phyloP scores from a whole-genome alignment of 2,113 vertebrate genomes.

The Chamaetylas fuelleborni region DNA sequence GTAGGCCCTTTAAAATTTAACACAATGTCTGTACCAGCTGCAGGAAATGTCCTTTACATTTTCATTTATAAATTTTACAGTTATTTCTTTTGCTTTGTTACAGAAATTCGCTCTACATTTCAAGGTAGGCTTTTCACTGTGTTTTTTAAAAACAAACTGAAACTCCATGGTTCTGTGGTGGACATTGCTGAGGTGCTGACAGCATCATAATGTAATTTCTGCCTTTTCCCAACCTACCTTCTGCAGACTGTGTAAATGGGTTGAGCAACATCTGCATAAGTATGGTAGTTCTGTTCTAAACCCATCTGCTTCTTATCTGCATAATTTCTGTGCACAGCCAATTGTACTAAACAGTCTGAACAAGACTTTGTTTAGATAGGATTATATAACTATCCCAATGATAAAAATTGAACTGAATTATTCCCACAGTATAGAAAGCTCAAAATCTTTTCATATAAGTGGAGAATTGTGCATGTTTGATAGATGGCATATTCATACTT shows the following conservation, averaged over 20 bases:
- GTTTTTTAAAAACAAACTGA: neutral
- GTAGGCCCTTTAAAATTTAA: slow-evolving; percentile 58
- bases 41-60: slow-evolving; percentile 32
- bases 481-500: neutral
- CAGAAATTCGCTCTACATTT: neutral
- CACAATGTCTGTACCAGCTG: slow-evolving; percentile 15
- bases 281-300: neutral
- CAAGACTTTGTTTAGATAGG: neutral
- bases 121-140: neutral
- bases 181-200: neutral
- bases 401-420: neutral
- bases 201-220: neutral
- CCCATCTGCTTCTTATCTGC: neutral
- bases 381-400: neutral
- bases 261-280: neutral
- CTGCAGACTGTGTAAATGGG: neutral
- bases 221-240: neutral
- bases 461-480: neutral
- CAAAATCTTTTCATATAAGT: neutral
- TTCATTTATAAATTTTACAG: slow-evolving; percentile 23
- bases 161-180: neutral
- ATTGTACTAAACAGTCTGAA: neutral
- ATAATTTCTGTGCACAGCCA: neutral
- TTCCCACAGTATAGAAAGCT: neutral
- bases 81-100: slow-evolving; percentile 48